A percentile compares a stretch with the other conserved stretches of the same genome.
Evolutionary conservation across 1,140 invertebrate genomes (phyloP).

Genomic region (Penaeus indicus): DNA sequence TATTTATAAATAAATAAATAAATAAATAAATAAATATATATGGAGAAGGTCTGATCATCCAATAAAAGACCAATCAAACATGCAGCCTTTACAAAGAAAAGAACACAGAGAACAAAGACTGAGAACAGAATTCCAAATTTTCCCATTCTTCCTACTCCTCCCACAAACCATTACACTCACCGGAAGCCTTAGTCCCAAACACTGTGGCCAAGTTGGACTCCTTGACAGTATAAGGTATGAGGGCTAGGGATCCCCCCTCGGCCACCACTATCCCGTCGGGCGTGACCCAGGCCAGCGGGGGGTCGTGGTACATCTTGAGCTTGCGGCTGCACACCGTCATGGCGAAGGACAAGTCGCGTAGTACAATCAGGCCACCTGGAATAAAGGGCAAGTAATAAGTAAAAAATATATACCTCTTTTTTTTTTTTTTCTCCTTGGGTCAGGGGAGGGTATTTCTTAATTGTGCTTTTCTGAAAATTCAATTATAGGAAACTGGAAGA

Average conservation of each 20-base stretch:
- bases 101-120: neutral
- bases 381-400: neutral
- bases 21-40: too few relatives aligned
- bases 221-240: slow-evolving; percentile 28
- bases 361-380: slow-evolving; percentile 47
- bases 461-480: too few relatives aligned
- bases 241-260: slow-evolving; percentile 39
- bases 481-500: too few relatives aligned
- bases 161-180: neutral
- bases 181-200: slow-evolving; percentile 41
- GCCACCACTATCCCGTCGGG: slow-evolving; percentile 24
- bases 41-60: too few relatives aligned
- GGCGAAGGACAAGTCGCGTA: slow-evolving; percentile 35
- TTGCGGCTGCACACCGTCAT: slow-evolving; percentile 24
- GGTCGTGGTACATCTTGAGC: slow-evolving; percentile 50
- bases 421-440: too few relatives aligned
- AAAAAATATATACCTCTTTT: too few relatives aligned
- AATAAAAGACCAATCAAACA: too few relatives aligned
- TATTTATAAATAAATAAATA: too few relatives aligned
- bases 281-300: slow-evolving; percentile 36
- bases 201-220: slow-evolving; percentile 52
- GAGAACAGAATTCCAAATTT: neutral
- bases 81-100: neutral
- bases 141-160: neutral
- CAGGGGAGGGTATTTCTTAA: too few relatives aligned